Conservation (phyloP, 2,113 vertebrate species). For the Erythrolamprus reginae region DNA sequence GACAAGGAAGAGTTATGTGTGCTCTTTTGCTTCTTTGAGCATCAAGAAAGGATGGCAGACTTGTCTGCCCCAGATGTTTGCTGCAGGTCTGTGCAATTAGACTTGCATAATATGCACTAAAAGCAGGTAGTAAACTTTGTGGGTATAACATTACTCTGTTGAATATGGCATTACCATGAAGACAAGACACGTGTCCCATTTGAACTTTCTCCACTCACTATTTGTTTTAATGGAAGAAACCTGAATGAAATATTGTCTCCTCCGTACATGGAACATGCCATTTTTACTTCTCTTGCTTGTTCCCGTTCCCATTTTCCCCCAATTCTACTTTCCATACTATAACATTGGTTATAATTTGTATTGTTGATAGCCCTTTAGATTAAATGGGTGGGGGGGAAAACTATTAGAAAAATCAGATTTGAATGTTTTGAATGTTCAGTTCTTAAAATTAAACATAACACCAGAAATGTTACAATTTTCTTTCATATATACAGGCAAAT, state of each 20-base stretch:
- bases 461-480: not conserved
- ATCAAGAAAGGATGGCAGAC: conserved; percentile 16
- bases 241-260: conserved; percentile 12
- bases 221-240: conserved; percentile 4
- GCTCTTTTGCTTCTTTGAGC: conserved; percentile 26
- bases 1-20: conserved; percentile 10
- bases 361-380: not conserved
- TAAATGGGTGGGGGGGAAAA: not conserved
- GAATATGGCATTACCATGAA: conserved; percentile 15
- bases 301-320: not conserved
- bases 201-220: not conserved
- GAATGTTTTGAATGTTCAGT: not conserved
- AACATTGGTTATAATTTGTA: not conserved
- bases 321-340: not conserved
- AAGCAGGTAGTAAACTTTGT: conserved; percentile 15
- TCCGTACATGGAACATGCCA: not conserved
- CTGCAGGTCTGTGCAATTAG: conserved; percentile 25
- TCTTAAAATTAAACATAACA: not conserved
- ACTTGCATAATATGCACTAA: conserved; percentile 9
- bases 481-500: not conserved
- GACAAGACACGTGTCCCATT: conserved; percentile 7
- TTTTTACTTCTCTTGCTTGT: not conserved
- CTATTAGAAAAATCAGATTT: not conserved
- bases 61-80: conserved; percentile 21
- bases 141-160: conserved; percentile 13